Percentiles rank a stretch among this genome's conserved stretches.
Conservation (phyloP, 2,888 invertebrate species). For the Sarcophaga subvicina region DNA sequence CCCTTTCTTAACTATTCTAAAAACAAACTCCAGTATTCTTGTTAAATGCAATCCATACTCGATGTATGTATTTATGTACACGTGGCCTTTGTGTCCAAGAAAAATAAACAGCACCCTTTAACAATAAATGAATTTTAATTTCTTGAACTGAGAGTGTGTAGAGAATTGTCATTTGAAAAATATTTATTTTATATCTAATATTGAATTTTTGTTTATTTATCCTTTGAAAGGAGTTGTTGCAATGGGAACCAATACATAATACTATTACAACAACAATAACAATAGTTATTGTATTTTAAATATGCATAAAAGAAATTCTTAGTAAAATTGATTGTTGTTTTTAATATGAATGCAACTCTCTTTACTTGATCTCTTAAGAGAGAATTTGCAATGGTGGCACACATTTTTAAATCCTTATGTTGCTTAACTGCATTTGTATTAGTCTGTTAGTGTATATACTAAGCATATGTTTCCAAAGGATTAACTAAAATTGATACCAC, state of each 20-base stretch:
- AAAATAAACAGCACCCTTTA: constrained; percentile 34
- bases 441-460: background rate
- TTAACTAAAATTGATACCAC: constrained; percentile 62
- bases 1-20: background rate
- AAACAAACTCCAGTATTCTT: background rate
- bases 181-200: constrained; percentile 65
- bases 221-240: constrained; percentile 10
- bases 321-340: background rate
- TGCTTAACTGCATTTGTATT: too few relatives aligned
- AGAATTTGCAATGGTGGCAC: background rate
- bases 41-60: background rate
- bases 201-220: constrained; percentile 26
- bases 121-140: background rate
- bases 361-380: too few relatives aligned
- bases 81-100: constrained; percentile 58
- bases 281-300: background rate
- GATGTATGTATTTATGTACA: background rate
- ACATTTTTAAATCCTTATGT: background rate
- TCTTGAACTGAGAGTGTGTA: background rate
- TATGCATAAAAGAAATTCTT: background rate
- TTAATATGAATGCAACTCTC: background rate
- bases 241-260: background rate
- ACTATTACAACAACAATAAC: background rate
- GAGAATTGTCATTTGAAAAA: constrained; percentile 54
- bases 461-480: constrained; percentile 55